Percentiles rank a stretch among this genome's conserved stretches.
These are phyloP conservation scores for Tenthredo scrophulariae DNA, from an alignment of 2,888 invertebrate species.

Conservation along the genomic window DNA sequence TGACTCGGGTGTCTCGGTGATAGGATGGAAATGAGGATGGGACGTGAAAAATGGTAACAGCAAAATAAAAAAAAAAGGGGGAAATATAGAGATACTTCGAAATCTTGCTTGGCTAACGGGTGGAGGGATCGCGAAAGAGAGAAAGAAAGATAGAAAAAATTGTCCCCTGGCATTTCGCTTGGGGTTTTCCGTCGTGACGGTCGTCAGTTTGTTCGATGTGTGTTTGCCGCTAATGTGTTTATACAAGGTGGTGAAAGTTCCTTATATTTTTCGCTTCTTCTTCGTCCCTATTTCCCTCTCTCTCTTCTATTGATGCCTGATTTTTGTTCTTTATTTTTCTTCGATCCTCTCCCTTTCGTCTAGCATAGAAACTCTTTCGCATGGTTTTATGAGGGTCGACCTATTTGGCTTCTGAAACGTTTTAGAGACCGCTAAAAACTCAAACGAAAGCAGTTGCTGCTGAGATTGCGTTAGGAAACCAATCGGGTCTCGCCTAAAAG, in stretches of 20 bases:
- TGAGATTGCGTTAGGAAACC: constrained; percentile 34
- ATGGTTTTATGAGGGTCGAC: constrained; percentile 44
- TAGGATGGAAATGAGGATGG: constrained; percentile 35
- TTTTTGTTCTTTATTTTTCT: constrained; percentile 16
- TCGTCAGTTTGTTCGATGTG: constrained; percentile 45
- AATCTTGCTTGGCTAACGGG: constrained; percentile 21
- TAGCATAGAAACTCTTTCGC: background rate
- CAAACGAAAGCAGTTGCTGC: constrained; percentile 34
- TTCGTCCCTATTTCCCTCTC: background rate
- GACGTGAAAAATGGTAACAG: constrained; percentile 39
- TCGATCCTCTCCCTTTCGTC: constrained; percentile 4
- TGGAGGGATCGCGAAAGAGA: background rate
- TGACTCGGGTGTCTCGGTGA: constrained; percentile 23
- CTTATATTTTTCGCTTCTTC: background rate
- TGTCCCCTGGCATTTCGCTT: constrained; percentile 28
- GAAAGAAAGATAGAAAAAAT: background rate
- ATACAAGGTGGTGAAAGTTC: constrained; percentile 46
- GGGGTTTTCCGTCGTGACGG: background rate
- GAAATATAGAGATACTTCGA: constrained; percentile 26
- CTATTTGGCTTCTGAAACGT: constrained; percentile 38
- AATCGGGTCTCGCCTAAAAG: constrained; percentile 21
- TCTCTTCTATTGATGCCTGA: background rate
- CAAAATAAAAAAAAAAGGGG: background rate
- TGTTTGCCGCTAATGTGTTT: constrained; percentile 47
- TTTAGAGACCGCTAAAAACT: constrained; percentile 44